Conservation (phyloP, 1,140 invertebrate species). For the Pseudobourletiella spinata region DNA sequence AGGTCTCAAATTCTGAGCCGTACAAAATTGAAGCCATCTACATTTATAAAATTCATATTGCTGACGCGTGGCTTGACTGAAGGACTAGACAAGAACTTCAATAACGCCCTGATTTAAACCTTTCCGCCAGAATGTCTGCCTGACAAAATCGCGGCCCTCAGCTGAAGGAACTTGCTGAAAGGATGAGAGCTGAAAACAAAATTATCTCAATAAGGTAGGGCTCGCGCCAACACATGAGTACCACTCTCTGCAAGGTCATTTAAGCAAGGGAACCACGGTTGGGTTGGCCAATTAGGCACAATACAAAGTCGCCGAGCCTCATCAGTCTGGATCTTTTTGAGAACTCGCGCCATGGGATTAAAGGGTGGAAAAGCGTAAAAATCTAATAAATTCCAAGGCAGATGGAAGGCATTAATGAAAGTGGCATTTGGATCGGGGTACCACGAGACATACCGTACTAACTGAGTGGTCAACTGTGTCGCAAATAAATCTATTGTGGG, state of each 20-base stretch:
- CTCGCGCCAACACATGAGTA: not conserved
- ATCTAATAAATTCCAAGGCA: not conserved
- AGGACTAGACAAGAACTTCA: not conserved
- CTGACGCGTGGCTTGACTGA: not conserved
- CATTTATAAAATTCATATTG: not conserved
- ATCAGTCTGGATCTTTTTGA: constrained; percentile 4
- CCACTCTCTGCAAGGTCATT: not conserved
- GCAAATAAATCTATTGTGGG: constrained; percentile 7
- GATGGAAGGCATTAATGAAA: not conserved
- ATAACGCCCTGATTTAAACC: not conserved
- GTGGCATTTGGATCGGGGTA: not conserved
- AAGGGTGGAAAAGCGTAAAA: constrained; percentile 12
- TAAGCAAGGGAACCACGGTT: constrained; percentile 5
- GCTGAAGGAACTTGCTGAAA: not conserved
- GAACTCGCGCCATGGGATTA: not conserved
- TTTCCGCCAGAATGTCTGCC: not conserved
- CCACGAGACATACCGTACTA: constrained; percentile 2
- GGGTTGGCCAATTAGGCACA: not conserved
- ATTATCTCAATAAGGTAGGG: not conserved
- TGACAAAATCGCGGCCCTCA: not conserved
- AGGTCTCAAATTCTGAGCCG: too few relatives aligned
- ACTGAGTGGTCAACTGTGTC: not conserved
- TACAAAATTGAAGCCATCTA: not conserved
- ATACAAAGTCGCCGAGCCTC: not conserved
- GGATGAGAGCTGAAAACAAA: constrained; percentile 5